phyloP scores from a whole-genome alignment of 2,888 invertebrate genomes.

The Brachyopa scutellaris region DNA sequence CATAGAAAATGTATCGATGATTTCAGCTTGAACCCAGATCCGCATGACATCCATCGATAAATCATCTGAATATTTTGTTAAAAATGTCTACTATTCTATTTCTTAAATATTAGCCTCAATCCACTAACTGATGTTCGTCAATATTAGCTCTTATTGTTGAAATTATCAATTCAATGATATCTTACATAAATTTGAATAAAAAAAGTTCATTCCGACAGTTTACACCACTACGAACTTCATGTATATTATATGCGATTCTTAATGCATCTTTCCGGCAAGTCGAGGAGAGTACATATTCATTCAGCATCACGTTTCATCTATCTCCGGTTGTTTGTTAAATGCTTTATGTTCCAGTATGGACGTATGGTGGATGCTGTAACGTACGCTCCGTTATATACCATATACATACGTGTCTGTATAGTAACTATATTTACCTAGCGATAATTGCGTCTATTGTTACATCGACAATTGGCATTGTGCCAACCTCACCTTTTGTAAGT shows the following conservation, averaged over 20 bases:
- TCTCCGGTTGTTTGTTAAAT: conserved; percentile 60
- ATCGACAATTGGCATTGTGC: conserved; percentile 49
- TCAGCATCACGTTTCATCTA: conserved; percentile 62
- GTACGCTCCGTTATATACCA: conserved; percentile 50
- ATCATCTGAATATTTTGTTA: too few species aligned
- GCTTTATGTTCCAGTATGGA: conserved; percentile 50
- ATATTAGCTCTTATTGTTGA: background rate
- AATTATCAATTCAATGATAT: conserved; percentile 31
- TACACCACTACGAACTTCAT: background rate
- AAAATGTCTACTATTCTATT: too few species aligned
- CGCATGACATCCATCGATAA: too few species aligned
- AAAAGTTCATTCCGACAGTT: background rate
- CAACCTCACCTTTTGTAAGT: conserved; percentile 61
- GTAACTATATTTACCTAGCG: conserved; percentile 22
- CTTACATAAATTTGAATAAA: conserved; percentile 23
- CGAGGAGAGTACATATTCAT: too few species aligned
- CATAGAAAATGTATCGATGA: too few species aligned
- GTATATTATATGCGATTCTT: background rate
- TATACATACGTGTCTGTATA: conserved; percentile 14
- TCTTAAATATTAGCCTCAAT: too few species aligned
- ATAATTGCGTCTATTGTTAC: conserved; percentile 68
- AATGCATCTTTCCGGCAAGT: background rate
- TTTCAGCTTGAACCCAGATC: too few species aligned
- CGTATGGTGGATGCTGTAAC: conserved; percentile 68
- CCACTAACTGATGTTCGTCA: background rate